These are phyloP conservation scores for Sarcophaga subvicina DNA, from an alignment of 2,888 invertebrate species.

Conservation along the genomic window DNA sequence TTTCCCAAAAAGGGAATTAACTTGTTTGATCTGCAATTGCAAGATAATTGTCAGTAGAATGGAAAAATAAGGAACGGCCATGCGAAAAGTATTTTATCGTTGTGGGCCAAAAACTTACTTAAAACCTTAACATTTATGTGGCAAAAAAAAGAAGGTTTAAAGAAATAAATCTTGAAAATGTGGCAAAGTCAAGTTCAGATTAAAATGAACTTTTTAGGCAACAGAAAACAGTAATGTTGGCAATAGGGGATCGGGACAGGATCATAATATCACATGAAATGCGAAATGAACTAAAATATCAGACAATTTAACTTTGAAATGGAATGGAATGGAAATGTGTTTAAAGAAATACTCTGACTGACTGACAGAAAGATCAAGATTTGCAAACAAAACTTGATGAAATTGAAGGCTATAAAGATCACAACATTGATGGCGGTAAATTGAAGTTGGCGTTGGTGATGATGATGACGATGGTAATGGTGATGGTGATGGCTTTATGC, in stretches of 20 bases:
- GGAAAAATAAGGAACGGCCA: background rate
- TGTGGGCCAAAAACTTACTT: constrained; percentile 44
- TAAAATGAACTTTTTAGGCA: constrained; percentile 47
- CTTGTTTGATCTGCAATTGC: background rate
- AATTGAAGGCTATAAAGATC: constrained; percentile 68
- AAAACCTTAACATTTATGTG: constrained; percentile 21
- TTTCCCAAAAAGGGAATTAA: background rate
- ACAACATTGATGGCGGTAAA: constrained; percentile 50
- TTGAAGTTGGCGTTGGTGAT: constrained; percentile 36
- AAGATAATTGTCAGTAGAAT: background rate
- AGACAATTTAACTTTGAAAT: constrained; percentile 65
- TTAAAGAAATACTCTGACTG: constrained; percentile 32
- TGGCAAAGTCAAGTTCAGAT: constrained; percentile 62
- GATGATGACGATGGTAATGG: background rate
- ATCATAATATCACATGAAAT: constrained; percentile 40
- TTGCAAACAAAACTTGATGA: constrained; percentile 66
- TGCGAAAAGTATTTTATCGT: background rate
- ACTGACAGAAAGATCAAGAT: constrained; percentile 58
- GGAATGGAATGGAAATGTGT: constrained; percentile 14
- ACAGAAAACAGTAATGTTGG: constrained; percentile 33
- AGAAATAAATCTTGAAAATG: background rate
- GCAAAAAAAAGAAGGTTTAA: background rate
- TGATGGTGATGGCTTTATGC: constrained; percentile 9
- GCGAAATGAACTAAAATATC: constrained; percentile 35
- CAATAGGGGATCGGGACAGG: constrained; percentile 42